Evolutionary conservation across 2,888 invertebrate genomes (phyloP).

Genomic region (Melanostoma scalare): DNA sequence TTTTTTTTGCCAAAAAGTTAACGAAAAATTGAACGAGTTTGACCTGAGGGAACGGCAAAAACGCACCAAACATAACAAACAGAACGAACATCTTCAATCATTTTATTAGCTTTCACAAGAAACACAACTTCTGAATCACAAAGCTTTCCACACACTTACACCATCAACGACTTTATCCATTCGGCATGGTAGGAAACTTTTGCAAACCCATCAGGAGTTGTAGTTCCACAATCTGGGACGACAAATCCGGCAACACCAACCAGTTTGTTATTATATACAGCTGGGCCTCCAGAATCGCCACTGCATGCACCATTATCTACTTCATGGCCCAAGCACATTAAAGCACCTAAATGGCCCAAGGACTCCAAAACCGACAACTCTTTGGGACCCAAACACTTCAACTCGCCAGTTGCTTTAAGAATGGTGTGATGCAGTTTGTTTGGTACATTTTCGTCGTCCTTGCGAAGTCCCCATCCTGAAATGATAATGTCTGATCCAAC

Average conservation of each 20-base stretch:
- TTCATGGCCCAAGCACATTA: constrained; percentile 78
- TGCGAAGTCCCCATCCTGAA: constrained; percentile 78
- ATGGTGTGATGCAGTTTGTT: constrained; percentile 76
- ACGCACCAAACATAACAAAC: too few species aligned
- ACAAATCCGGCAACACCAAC: constrained; percentile 79
- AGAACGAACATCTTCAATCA: too few species aligned
- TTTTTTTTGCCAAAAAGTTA: too few species aligned
- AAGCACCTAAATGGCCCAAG: constrained; percentile 69
- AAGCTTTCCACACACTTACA: neutral
- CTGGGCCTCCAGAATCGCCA: constrained; percentile 80
- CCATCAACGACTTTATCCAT: constrained; percentile 76
- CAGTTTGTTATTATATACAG: constrained; percentile 76
- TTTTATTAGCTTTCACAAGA: too few species aligned
- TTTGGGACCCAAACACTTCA: constrained; percentile 74
- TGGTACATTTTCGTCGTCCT: constrained; percentile 56
- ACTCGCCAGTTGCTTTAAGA: constrained; percentile 73
- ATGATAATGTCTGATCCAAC: constrained; percentile 74
- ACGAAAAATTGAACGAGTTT: too few species aligned
- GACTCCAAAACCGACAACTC: constrained; percentile 17
- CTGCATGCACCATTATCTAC: constrained; percentile 76
- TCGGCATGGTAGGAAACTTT: constrained; percentile 74
- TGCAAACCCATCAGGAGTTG: constrained; percentile 79
- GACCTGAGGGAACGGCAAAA: too few species aligned
- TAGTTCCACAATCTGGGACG: constrained; percentile 76
- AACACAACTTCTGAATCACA: too few species aligned